Conservation (phyloP, 2,797 vertebrate genomes). For the Alauda arvensis region DNA sequence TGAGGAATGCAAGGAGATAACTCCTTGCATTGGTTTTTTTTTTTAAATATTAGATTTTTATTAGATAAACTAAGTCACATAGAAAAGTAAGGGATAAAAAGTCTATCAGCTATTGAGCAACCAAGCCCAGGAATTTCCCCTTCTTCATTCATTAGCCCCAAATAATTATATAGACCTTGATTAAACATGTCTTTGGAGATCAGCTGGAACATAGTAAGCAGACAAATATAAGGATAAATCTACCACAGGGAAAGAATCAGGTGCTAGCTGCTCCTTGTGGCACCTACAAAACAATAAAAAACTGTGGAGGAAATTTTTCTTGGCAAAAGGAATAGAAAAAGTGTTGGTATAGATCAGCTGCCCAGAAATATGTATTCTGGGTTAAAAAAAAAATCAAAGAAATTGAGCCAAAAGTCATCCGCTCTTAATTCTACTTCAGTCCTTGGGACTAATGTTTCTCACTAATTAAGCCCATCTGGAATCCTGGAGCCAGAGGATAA, state of each 20-base stretch:
- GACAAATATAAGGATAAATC: not conserved
- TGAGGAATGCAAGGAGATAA: not conserved
- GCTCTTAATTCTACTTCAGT: not conserved
- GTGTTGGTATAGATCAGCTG: not conserved
- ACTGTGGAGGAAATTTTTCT: not conserved
- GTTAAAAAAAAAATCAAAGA: not conserved
- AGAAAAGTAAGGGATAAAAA: not conserved
- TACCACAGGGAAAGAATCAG: not conserved
- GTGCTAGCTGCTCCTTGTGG: not conserved
- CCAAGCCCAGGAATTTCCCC: not conserved
- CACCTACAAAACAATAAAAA: not conserved
- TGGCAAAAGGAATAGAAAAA: not conserved
- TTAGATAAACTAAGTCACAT: not conserved
- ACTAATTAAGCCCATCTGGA: slow-evolving; percentile 8
- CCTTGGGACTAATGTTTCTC: not conserved
- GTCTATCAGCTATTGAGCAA: not conserved
- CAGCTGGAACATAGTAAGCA: not conserved
- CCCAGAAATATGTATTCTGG: not conserved
- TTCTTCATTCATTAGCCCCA: not conserved
- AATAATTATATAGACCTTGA: not conserved
- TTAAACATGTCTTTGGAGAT: not conserved
- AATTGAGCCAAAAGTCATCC: not conserved
- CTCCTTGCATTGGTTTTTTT: not conserved
- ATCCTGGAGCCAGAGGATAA: not conserved
- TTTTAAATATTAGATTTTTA: not conserved